Evolutionary conservation across 2,113 vertebrate genomes (phyloP).

Genomic region (Prolemur simus): DNA sequence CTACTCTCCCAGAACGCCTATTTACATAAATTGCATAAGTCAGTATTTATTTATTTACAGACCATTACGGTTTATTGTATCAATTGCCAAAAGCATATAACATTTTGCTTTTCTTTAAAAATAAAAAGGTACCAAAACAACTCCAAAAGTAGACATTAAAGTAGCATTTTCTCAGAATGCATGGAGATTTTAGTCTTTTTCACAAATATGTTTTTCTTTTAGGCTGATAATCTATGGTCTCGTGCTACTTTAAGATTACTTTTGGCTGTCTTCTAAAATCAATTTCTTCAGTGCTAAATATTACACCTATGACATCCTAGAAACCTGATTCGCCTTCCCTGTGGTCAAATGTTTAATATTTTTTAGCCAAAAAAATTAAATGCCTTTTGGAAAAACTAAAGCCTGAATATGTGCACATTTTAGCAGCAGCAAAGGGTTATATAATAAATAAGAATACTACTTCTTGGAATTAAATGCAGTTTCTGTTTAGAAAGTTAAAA

Average conservation of each 20-base stretch:
- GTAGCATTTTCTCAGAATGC: constrained; percentile 68
- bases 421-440: constrained; percentile 68
- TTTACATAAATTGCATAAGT: constrained; percentile 79
- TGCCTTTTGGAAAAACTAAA: neutral
- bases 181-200: constrained; percentile 57
- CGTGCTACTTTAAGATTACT: constrained; percentile 68
- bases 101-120: constrained; percentile 81
- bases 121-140: constrained; percentile 77
- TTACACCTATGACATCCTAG: constrained; percentile 47
- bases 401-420: constrained; percentile 57
- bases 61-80: constrained; percentile 87
- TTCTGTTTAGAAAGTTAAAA: constrained; percentile 56
- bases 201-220: constrained; percentile 27
- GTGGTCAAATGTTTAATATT: neutral
- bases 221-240: constrained; percentile 58
- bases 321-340: neutral
- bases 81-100: constrained; percentile 84
- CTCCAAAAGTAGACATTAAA: constrained; percentile 71
- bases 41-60: constrained; percentile 87
- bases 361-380: neutral
- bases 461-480: constrained; percentile 60
- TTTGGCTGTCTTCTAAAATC: constrained; percentile 33
- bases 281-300: constrained; percentile 54
- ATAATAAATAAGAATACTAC: constrained; percentile 67
- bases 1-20: constrained; percentile 65